Evolutionary conservation across 2,113 vertebrate species (phyloP), one percentile per base, ranked within the genome.

Genomic region (Leptobrachium ailaonicum): DNA sequence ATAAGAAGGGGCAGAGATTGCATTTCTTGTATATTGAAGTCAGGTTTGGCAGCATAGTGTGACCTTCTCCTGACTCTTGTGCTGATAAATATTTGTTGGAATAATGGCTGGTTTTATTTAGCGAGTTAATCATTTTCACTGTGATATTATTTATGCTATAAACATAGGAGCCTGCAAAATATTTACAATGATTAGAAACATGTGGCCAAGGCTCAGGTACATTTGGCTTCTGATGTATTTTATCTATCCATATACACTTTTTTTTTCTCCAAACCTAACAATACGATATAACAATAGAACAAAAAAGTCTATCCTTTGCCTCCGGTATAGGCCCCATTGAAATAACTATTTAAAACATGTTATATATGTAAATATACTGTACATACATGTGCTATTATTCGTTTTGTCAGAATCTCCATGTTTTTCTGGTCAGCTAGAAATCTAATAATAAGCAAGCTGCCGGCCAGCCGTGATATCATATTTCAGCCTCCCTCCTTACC

Each of bases 81-180:
- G 44, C 67, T 12, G 50, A 81, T 74, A 75, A 81, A 69, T 67
- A 74, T 74, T 68, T 60, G 53, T n/a, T 44, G 50, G 53, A 67
- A 62, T 73, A 73, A 80, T 68, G 43, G 71, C 71, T 81, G 72
- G 53, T 81, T 81, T 81, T 69, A 75, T 81, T 81, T 81, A 81
- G 42, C 8, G 41, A 62, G 72, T 74, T 69, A 75, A 81, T 67
- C 20, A 69, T 62, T 73, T 74, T 81, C 66, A 68, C 6, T 69
- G 64, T 40, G 41, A 62, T 81, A 62, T 69, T 74, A 41, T 81
- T 74, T 81, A 62, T 67, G 58, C 44, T 73, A 44, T 75, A 75
- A 81, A 69, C 66, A 81, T 20, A 42, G 68, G 13, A 53, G 50
- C 53, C 50, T 43, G 54, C 79, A 66, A 74, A 54, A 40, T 42